Evolutionary conservation across 2,797 vertebrate genomes (phyloP), one percentile per base, ranked within the genome.

Genomic region (Varecia variegata): DNA sequence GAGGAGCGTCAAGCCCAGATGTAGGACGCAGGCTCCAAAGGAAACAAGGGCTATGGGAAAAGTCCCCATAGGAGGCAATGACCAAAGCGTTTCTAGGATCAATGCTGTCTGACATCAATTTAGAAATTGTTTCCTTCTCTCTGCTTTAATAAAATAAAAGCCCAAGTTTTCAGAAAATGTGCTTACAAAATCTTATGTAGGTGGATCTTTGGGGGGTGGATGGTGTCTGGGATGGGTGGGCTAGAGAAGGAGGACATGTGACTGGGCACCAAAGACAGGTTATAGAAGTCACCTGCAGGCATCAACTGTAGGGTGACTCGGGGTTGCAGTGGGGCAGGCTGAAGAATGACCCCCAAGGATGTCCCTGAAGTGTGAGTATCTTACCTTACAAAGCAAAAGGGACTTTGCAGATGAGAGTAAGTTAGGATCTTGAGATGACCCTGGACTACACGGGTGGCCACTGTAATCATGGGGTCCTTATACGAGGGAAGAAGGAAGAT

Each of bases 41-140:
- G 43, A 62, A 67, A 54, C 18, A 7, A 1, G 12, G 25, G 43
- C 56, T 0, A 0, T 4, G 30, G 93, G 65, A 68, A 32, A 60
- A 27, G 11, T 40, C 50, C 38, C 71, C 0, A 0, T 35, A 27
- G 77, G 35, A 43, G 9, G 15, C 4, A 35, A 10, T 43, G 21
- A 1, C 32, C 74, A 73, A 2, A 45, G 70, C 9, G 32, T 30
- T 65, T 73, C n/a, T n/a, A 79, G 70, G 43, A 47, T 45, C 0
- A 1, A 35, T 54, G 58, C 40, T 27, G 14, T 52, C 38, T 70
- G 50, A 70, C 7, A 77, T 74, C 27, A 35, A 43, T 10, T 88
- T 76, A 81, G 47, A 88, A 85, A 80, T 7, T 27, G 1, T 56
- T 88, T 81, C 60, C 65, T 88, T 65, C 20, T 56, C 18, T 93